A percentile compares a stretch with the other conserved stretches of the same genome.
Evolutionary conservation across 2,888 invertebrate genomes (phyloP).

Genomic region (Apamea sordens): DNA sequence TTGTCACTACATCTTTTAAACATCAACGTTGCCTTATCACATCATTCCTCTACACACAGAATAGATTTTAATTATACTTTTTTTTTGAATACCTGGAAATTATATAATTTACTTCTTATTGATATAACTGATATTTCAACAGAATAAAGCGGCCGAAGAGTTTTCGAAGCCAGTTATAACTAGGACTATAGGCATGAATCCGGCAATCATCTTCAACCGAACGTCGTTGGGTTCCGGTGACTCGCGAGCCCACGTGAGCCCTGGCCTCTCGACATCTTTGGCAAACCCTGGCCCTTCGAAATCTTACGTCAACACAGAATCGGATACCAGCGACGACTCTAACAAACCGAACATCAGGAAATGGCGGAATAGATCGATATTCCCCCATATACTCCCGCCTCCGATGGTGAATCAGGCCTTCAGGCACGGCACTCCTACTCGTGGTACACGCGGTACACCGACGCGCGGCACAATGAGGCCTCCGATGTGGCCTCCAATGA

Average conservation of each 20-base stretch:
- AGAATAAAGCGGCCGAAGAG: slow-evolving; percentile 62
- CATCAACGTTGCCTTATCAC: neutral
- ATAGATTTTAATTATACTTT: neutral
- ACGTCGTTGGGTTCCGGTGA: neutral
- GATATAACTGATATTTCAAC: slow-evolving; percentile 30
- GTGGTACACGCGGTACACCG: neutral
- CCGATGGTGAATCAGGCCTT: neutral
- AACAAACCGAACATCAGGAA: neutral
- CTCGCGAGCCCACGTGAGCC: neutral
- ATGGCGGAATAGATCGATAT: slow-evolving; percentile 56
- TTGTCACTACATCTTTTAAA: neutral
- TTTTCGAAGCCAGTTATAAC: slow-evolving; percentile 60
- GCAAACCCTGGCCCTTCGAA: slow-evolving; percentile 8
- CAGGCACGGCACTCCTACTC: slow-evolving; percentile 15
- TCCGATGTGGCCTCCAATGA: slow-evolving; percentile 34
- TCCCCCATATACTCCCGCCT: slow-evolving; percentile 21
- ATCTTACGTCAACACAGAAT: slow-evolving; percentile 4
- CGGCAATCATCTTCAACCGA: slow-evolving; percentile 26
- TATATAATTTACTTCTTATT: neutral
- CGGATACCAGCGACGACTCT: slow-evolving; percentile 31
- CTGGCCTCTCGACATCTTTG: neutral
- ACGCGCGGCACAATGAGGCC: slow-evolving; percentile 15
- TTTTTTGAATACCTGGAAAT: neutral
- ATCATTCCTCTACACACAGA: neutral
- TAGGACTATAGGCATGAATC: slow-evolving; percentile 68